Percentiles rank a stretch among this genome's conserved stretches.
Evolutionary conservation across 2,113 vertebrate species (phyloP).

Genomic region (Todiramphus chloris): DNA sequence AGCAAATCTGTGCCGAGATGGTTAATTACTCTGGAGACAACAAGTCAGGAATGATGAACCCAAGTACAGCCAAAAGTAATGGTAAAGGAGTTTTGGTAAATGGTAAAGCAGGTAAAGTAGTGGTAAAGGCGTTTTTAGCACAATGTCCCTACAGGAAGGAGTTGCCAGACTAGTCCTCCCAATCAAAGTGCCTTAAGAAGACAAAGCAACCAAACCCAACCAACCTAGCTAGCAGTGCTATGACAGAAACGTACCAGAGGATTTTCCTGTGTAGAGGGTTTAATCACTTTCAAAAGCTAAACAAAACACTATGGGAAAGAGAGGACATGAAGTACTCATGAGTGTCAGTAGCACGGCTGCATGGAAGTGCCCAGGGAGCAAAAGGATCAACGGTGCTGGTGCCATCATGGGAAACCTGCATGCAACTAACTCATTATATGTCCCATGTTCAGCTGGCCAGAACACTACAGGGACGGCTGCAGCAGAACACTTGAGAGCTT

Average conservation of each 20-base stretch:
- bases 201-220: not conserved
- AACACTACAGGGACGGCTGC: not conserved
- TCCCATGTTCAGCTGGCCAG: not conserved
- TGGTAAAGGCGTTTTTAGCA: not conserved
- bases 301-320: not conserved
- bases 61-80: not conserved
- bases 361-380: not conserved
- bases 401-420: not conserved
- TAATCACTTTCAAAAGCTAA: slow-evolving; percentile 24
- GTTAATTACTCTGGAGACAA: not conserved
- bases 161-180: slow-evolving; percentile 7
- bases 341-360: not conserved
- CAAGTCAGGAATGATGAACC: not conserved
- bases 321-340: not conserved
- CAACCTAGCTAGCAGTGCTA: not conserved
- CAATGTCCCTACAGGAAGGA: not conserved
- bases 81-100: not conserved
- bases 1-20: not conserved
- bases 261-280: slow-evolving; percentile 1
- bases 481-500: not conserved
- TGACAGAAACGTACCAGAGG: slow-evolving; percentile 7
- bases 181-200: slow-evolving; percentile 27
- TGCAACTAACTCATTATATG: slow-evolving; percentile 7
- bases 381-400: not conserved
- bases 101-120: not conserved